These are phyloP conservation scores for Tipula confusa DNA, from an alignment of 2,888 invertebrate species.

Conservation along the genomic window DNA sequence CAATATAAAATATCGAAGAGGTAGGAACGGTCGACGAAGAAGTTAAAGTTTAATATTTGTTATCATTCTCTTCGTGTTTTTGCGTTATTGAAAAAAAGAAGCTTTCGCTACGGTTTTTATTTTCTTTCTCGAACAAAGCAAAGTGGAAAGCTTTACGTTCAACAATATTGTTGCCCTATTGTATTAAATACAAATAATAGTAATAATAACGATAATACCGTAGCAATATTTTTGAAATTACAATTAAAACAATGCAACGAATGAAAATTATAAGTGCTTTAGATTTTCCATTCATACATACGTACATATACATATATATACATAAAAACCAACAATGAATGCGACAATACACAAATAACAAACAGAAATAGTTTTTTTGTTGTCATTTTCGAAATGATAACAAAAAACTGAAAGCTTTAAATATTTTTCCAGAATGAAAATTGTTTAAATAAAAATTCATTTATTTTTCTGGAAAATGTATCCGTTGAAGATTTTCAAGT, in stretches of 20 bases:
- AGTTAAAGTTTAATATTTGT: too few relatives aligned
- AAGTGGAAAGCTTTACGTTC: not conserved
- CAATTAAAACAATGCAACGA: not conserved
- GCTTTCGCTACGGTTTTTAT: not conserved
- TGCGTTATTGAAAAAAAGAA: not conserved
- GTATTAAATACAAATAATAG: not conserved
- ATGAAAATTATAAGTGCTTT: not conserved
- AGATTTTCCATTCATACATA: not conserved
- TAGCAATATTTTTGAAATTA: not conserved
- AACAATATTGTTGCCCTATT: not conserved
- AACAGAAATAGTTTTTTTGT: not conserved
- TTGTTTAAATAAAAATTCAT: not conserved
- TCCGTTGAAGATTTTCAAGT: not conserved
- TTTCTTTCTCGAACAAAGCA: not conserved
- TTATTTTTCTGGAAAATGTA: not conserved
- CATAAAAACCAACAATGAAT: not conserved
- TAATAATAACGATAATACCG: not conserved
- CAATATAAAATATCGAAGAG: too few relatives aligned
- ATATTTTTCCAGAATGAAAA: not conserved
- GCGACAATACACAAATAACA: not conserved
- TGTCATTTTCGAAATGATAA: not conserved
- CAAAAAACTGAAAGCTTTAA: not conserved
- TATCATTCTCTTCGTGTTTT: not conserved
- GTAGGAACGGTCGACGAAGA: too few relatives aligned
- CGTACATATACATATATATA: not conserved